These are phyloP conservation scores for Cylas formicarius DNA, from an alignment of 1,140 invertebrate genomes.

Conservation along the genomic window DNA sequence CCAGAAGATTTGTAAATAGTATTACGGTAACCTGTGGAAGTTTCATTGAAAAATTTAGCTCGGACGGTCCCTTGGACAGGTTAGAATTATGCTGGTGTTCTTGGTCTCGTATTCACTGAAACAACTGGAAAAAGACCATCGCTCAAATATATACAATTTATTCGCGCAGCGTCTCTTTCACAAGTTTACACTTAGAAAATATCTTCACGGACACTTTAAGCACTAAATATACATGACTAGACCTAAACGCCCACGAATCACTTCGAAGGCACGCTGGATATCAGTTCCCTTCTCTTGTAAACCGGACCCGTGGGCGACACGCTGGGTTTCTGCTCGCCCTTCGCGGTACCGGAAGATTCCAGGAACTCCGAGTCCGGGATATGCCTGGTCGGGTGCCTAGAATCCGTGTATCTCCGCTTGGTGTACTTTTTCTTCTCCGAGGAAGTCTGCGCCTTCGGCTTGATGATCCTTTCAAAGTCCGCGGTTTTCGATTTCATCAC, in stretches of 20 bases:
- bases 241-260: slow-evolving; percentile 22
- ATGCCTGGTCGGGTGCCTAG: slow-evolving; percentile 54
- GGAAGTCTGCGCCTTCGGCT: slow-evolving; percentile 36
- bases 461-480: slow-evolving; percentile 56
- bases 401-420: slow-evolving; percentile 55
- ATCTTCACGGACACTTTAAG: slow-evolving; percentile 25
- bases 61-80: too few species aligned
- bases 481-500: slow-evolving; percentile 60
- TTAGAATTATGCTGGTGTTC: too few species aligned
- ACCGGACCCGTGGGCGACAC: slow-evolving; percentile 42
- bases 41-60: too few species aligned
- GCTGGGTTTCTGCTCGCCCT: slow-evolving; percentile 26
- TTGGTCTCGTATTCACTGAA: background rate
- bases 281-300: slow-evolving; percentile 73
- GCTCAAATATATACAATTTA: slow-evolving; percentile 4
- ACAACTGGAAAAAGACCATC: background rate
- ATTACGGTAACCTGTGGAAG: too few species aligned
- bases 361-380: slow-evolving; percentile 51
- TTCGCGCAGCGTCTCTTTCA: slow-evolving; percentile 14
- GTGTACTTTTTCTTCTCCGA: slow-evolving; percentile 57
- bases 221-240: slow-evolving; percentile 26
- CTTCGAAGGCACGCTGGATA: slow-evolving; percentile 60
- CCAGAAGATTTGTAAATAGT: too few species aligned
- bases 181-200: slow-evolving; percentile 22
- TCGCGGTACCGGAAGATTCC: slow-evolving; percentile 24